Percentiles rank a stretch among this genome's conserved stretches.
Evolutionary conservation across 2,113 vertebrate species (phyloP).

Genomic region (Jacana jacana): DNA sequence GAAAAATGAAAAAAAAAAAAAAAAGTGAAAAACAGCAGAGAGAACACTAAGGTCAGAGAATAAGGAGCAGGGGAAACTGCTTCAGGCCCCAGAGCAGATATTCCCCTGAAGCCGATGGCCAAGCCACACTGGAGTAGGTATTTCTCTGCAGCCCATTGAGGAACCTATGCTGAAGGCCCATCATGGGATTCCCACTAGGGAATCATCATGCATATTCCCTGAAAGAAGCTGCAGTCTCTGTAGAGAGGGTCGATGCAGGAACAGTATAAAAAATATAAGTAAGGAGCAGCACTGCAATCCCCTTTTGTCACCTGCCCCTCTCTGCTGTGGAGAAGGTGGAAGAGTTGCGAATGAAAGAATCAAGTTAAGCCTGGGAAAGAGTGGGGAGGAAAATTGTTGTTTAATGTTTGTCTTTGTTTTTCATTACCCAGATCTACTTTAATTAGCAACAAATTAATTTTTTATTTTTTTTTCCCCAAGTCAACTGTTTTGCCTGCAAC

Average conservation of each 20-base stretch:
- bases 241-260: accelerated
- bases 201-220: not conserved
- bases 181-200: not conserved
- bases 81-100: not conserved
- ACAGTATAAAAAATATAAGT: not conserved
- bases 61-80: not conserved
- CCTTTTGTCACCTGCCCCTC: accelerated
- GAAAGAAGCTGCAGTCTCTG: not conserved
- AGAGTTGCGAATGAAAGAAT: not conserved
- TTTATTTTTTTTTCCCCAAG: not conserved
- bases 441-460: not conserved
- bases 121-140: not conserved
- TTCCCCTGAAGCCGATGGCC: not conserved
- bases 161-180: not conserved
- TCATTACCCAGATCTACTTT: not conserved
- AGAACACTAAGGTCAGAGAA: not conserved
- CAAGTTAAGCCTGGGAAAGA: not conserved
- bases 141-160: not conserved
- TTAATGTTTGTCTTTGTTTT: not conserved
- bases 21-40: not conserved
- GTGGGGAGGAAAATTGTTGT: accelerated
- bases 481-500: not conserved
- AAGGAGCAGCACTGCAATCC: not conserved
- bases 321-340: not conserved
- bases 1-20: not conserved